Evolutionary conservation across 2,113 vertebrate species (phyloP), one percentile per base, ranked within the genome.

Genomic region (Ramphastos sulfuratus): DNA sequence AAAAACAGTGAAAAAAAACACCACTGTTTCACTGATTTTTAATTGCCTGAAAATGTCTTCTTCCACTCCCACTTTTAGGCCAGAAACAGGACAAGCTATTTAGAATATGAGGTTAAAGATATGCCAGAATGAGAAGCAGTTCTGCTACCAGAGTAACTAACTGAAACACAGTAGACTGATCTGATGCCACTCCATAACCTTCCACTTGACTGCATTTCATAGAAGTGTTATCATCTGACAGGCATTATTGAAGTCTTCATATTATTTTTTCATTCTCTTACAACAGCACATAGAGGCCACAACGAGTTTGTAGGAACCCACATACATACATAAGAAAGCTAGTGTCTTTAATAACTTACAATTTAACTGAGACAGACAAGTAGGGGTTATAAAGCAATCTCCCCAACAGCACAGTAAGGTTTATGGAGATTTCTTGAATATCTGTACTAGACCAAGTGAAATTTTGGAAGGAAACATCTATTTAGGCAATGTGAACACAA

Each of bases 61-160:
- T 10, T 48, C 8, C 4, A 3, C 3, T 52, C 50, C 19, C 30
- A 37, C 5, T 46, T 85, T 90, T 21, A 60, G 33, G 10, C 33
- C n/a, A 81, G 25, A 82, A 13, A 65, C 0, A 35, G 7, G 6
- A 44, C 1, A 1, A 70, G 20, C 7, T 24, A 1, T 23, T 52
- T 61, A 15, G 16, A 2, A 1, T 18, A 16, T 19, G 13, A 75
- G 13, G 2, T 88, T 70, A 76, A 67, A 59, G 6, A 35, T 0
- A 74, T 70, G 3, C 7, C 39, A 64, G 66, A 48, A 64, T 25
- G 31, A 80, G 24, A 13, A 81, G 4, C 6, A 27, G 7, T 37
- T 70, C 69, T 28, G 14, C 24, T 27, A 39, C 65, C 1, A 50
- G 42, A 78, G 16, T 8, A 35, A 52, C 15, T 37, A 12, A 28